phyloP scores from a whole-genome alignment of 2,797 vertebrate genomes.

The Artibeus jamaicensis region DNA sequence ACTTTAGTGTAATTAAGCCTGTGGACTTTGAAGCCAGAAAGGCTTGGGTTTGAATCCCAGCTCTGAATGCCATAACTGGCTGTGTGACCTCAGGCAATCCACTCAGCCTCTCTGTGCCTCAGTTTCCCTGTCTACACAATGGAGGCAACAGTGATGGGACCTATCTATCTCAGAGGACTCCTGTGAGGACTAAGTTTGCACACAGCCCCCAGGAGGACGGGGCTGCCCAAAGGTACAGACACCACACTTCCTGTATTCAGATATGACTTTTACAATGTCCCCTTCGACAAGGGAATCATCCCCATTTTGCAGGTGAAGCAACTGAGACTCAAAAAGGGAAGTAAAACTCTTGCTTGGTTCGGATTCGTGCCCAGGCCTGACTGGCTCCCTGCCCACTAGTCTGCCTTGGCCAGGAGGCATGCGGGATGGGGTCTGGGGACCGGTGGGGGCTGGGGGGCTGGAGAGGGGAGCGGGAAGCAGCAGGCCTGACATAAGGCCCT shows the following conservation, averaged over 20 bases:
- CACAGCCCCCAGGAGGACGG: fast-evolving
- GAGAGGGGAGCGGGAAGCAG: background rate
- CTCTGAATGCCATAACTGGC: background rate
- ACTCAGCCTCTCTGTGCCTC: background rate
- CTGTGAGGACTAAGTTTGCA: background rate
- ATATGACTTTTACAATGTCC: background rate
- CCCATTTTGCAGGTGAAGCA: background rate
- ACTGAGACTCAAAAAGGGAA: background rate
- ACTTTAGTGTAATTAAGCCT: background rate
- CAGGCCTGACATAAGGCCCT: constrained; percentile 67
- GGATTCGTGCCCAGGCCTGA: background rate
- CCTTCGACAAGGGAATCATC: fast-evolving
- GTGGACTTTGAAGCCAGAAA: background rate
- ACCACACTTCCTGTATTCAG: background rate
- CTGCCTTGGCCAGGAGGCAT: background rate
- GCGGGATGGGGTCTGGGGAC: background rate
- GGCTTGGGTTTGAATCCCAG: background rate
- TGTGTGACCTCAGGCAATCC: background rate
- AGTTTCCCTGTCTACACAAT: background rate
- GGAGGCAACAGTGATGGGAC: background rate
- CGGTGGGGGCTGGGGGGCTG: background rate
- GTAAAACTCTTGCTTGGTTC: background rate
- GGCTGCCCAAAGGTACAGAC: fast-evolving
- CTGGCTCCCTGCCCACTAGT: background rate
- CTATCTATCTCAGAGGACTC: background rate